Evolutionary conservation across 2,113 vertebrate genomes (phyloP).

Genomic region (Laterallus jamaicensis): DNA sequence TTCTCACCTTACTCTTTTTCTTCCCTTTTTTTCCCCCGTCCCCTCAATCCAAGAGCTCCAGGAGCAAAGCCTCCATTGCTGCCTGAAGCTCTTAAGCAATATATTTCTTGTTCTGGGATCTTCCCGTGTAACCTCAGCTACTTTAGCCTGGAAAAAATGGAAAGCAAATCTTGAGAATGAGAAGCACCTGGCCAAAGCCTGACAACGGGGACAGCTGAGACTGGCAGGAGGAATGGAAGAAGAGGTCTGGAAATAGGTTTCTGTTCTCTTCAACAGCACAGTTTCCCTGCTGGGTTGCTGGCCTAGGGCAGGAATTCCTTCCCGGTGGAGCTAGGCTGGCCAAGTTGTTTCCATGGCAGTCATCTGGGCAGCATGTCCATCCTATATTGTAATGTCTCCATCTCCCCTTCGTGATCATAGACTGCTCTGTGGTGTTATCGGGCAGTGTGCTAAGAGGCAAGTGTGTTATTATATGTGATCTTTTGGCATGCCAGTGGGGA

Average conservation of each 20-base stretch:
- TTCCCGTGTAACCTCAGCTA: not conserved
- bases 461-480: not conserved
- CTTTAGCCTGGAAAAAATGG: not conserved
- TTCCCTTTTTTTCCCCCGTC: no score
- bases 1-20: not conserved
- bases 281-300: not conserved
- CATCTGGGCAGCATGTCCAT: not conserved
- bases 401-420: not conserved
- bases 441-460: not conserved
- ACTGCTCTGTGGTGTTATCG: not conserved
- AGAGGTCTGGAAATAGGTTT: not conserved
- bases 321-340: not conserved
- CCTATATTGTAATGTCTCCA: not conserved
- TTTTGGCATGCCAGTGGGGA: not conserved
- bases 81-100: not conserved
- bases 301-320: constrained; percentile 26
- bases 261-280: not conserved
- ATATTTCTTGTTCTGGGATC: not conserved
- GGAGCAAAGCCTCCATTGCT: not conserved
- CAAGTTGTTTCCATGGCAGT: constrained; percentile 10
- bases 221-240: constrained; percentile 16
- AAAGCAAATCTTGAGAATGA: not conserved
- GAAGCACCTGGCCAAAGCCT: constrained; percentile 14
- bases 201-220: not conserved
- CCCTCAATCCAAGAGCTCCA: not conserved